Evolutionary conservation across 2,888 invertebrate species (phyloP).

Genomic region (Lottia gigantea): DNA sequence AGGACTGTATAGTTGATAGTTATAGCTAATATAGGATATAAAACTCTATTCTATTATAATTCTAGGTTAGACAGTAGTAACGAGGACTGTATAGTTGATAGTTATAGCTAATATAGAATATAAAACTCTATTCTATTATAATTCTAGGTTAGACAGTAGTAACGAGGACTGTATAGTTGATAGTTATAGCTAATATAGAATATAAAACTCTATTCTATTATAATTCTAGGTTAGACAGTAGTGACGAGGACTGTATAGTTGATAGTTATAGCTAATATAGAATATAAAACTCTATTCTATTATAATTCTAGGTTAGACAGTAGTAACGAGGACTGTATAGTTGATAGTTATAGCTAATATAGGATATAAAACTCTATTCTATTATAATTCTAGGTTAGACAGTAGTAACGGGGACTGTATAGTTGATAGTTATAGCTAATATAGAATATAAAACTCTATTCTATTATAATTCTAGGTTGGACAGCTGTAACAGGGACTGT

Average conservation of each 20-base stretch:
- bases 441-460: too few relatives aligned
- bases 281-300: too few relatives aligned
- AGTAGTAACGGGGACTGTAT: conserved; percentile 83
- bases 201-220: too few relatives aligned
- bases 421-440: conserved; percentile 83
- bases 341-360: conserved; percentile 83
- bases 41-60: too few relatives aligned
- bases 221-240: conserved; percentile 79
- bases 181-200: conserved; percentile 83
- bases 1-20: conserved; percentile 84
- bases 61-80: conserved; percentile 82
- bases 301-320: conserved; percentile 78
- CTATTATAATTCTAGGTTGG: conserved; percentile 73
- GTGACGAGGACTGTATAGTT: conserved; percentile 84
- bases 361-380: too few relatives aligned
- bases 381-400: conserved; percentile 76
- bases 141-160: conserved; percentile 82
- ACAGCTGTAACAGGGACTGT: conserved; percentile 86
- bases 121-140: too few relatives aligned
- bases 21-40: conserved; percentile 82
- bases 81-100: conserved; percentile 83
- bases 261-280: conserved; percentile 82
- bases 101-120: conserved; percentile 83
- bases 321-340: conserved; percentile 83
- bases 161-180: conserved; percentile 81